These are phyloP conservation scores for Lepidotrigona ventralis DNA, from an alignment of 1,140 invertebrate genomes.

Conservation along the genomic window DNA sequence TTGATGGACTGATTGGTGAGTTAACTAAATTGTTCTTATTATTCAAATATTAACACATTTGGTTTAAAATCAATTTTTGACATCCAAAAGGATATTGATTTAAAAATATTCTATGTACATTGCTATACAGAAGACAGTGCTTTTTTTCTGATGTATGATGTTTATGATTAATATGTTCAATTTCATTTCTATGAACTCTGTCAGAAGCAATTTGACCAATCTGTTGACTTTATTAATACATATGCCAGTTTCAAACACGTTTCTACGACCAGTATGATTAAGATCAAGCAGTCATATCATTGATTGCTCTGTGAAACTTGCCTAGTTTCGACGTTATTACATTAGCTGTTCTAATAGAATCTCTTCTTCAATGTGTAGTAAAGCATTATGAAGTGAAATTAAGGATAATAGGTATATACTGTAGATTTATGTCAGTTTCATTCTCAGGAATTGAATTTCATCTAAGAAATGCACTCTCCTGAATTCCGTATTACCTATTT, in stretches of 20 bases:
- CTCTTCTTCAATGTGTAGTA: neutral
- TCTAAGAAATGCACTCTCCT: neutral
- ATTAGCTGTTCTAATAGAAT: neutral
- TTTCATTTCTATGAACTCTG: neutral
- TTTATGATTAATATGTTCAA: neutral
- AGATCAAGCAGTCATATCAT: neutral
- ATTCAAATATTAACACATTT: neutral
- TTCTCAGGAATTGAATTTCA: neutral
- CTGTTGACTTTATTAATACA: neutral
- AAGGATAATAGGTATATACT: neutral
- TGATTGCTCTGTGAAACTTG: constrained; percentile 1
- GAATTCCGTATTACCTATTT: neutral
- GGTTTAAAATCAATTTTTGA: neutral
- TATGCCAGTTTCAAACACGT: neutral
- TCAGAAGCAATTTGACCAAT: neutral
- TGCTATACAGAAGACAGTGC: neutral
- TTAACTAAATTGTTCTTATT: too few relatives aligned
- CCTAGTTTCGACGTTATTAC: neutral
- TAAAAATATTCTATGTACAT: too few relatives aligned
- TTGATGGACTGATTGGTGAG: too few relatives aligned
- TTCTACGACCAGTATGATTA: neutral
- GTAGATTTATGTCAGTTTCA: neutral
- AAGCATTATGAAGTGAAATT: neutral
- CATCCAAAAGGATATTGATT: too few relatives aligned
- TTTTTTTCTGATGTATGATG: neutral